phyloP scores from a whole-genome alignment of 2,113 vertebrate species.

The Struthidea cinerea region DNA sequence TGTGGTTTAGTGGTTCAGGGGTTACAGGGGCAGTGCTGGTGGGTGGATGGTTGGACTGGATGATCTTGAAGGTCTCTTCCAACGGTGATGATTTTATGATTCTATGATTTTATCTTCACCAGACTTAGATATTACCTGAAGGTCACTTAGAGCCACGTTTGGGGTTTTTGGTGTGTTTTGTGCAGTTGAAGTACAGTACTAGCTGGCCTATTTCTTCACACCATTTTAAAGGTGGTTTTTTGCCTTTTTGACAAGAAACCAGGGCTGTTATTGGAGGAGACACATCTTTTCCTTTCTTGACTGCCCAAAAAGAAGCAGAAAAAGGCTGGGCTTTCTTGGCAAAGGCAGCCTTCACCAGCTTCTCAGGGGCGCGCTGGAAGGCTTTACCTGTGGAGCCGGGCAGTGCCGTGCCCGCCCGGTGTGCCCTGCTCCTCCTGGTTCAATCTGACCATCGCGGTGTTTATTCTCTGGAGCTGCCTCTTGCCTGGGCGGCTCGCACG shows the following conservation, averaged over 20 bases:
- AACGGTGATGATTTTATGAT: background rate
- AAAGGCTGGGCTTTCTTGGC: background rate
- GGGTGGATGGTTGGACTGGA: background rate
- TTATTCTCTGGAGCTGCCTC: background rate
- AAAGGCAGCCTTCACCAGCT: background rate
- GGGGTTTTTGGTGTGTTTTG: background rate
- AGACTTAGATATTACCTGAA: background rate
- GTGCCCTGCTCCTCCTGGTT: background rate
- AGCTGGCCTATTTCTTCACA: background rate
- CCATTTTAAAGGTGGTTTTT: background rate
- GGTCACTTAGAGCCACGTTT: background rate
- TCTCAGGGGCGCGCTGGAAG: too few species aligned
- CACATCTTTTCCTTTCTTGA: background rate
- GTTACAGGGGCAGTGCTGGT: background rate
- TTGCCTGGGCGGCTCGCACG: fast-evolving
- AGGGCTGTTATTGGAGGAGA: background rate
- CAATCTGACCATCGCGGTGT: fast-evolving
- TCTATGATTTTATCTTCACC: background rate
- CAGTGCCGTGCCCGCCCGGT: background rate
- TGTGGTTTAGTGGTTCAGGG: background rate
- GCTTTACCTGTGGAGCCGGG: background rate
- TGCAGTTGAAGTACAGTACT: background rate
- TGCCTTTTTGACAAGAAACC: background rate
- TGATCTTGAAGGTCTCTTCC: background rate
- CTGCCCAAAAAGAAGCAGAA: background rate